Base-by-base conservation (phyloP, 1,140 invertebrate species). In the Aphelenchoides avenae region DNA sequence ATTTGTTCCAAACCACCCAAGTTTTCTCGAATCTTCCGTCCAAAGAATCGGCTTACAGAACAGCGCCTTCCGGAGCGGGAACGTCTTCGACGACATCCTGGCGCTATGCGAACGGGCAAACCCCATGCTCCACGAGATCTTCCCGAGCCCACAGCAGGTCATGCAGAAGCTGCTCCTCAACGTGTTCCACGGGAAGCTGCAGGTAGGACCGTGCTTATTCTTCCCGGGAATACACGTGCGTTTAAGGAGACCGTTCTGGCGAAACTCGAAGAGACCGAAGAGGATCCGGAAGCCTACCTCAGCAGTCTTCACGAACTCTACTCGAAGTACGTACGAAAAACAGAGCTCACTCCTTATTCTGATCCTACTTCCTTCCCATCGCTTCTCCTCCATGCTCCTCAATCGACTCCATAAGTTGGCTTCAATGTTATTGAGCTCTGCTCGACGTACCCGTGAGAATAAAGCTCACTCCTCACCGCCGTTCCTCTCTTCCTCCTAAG, bases 121-220 rank as follows among this genome's bases (percentile, higher is more conserved):
- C 73, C 83, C 85, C 55, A 84, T 95, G 1, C 90, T 96, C 57
- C 86, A 87, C 74, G 85, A 87, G 78, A 92, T 98, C 0, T 98
- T 98, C 74, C 85, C 84, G n/a, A 93, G 91, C 80, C 89, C 91
- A 0, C 88, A 94, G 62, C 88, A 91, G 83, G 91, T 98, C 0
- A 96, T 97, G 89, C 87, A 87, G 33, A 97, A 96, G 80, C 93
- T 96, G 81, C 87, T 97, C 29, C 80, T 96, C 1, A 94, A 94
- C 73, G 89, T 98, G 54, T 98, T 92, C 79, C 89, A 94, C 70
- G 81, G 89, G 4, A 89, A 91, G 78, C 80, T 97, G 33, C 87
- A 85, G 78, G 84, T 84, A 73, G 29, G 11, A 43, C 20, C 24
- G 29, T 48, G 11, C 44, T 41, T n/a, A n/a, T n/a, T n/a, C n/a